Conservation (phyloP, 2,113 vertebrate species). For the Rutilus rutilus region DNA sequence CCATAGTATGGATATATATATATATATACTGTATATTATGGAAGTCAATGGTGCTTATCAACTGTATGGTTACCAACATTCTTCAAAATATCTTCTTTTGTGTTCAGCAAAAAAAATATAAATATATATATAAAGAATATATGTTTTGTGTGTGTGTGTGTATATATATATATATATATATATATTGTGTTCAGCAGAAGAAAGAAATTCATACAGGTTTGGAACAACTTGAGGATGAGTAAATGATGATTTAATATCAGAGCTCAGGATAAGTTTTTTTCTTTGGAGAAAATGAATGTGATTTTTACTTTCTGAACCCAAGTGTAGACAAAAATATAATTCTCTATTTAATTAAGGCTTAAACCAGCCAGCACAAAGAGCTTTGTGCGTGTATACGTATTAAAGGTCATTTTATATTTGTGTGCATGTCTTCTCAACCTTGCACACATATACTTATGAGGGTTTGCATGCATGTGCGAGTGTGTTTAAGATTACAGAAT, state of each 20-base stretch:
- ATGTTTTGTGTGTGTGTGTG: no score
- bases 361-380: neutral
- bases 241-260: neutral
- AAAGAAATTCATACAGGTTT: no score
- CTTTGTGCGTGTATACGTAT: neutral
- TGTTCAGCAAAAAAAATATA: no score
- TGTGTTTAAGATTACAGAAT: neutral
- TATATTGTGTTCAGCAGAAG: no score
- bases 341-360: conserved; percentile 22
- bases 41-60: no score
- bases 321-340: neutral
- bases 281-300: neutral
- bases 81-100: no score
- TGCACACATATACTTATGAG: neutral
- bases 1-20: no score
- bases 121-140: no score
- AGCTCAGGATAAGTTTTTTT: neutral
- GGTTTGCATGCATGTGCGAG: neutral
- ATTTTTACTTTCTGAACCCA: neutral
- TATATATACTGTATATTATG: no score
- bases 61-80: no score
- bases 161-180: no score
- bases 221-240: no score
- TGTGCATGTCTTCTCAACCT: neutral
- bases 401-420: conserved; percentile 7